Percentiles rank a stretch among this genome's conserved stretches.
Evolutionary conservation across 2,797 vertebrate genomes (phyloP).

Genomic region (Pristis pectinata): DNA sequence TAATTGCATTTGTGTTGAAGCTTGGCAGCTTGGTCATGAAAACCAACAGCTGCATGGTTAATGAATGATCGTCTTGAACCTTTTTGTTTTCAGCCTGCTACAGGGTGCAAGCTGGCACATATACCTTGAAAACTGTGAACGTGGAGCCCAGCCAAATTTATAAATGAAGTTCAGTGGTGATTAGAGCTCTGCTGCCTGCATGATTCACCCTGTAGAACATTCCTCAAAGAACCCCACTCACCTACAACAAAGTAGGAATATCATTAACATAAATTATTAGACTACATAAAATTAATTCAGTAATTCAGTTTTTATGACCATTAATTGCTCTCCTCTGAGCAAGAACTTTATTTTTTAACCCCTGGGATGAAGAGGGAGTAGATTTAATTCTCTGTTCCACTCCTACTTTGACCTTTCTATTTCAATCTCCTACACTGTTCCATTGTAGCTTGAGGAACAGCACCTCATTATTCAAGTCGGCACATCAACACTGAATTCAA

Average conservation of each 20-base stretch:
- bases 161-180: constrained; percentile 31
- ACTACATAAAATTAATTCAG: background rate
- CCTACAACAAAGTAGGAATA: constrained; percentile 1
- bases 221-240: background rate
- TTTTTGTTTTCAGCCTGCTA: background rate
- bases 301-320: background rate
- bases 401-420: too few relatives aligned
- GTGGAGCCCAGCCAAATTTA: background rate
- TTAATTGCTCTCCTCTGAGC: background rate
- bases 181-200: constrained; percentile 2
- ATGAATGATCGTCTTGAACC: constrained; percentile 15
- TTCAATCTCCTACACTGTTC: too few relatives aligned
- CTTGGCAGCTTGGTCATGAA: constrained; percentile 14
- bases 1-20: constrained; percentile 22
- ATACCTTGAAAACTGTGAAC: constrained; percentile 27
- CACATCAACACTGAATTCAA: too few relatives aligned
- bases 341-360: background rate
- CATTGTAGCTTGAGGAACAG: too few relatives aligned
- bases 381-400: too few relatives aligned
- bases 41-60: constrained; percentile 16
- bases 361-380: background rate
- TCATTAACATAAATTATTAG: constrained; percentile 12
- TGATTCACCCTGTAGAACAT: background rate
- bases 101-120: background rate
- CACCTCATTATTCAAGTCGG: too few relatives aligned